Conservation (phyloP, 2,888 invertebrate species). For the Spodoptera exigua region DNA sequence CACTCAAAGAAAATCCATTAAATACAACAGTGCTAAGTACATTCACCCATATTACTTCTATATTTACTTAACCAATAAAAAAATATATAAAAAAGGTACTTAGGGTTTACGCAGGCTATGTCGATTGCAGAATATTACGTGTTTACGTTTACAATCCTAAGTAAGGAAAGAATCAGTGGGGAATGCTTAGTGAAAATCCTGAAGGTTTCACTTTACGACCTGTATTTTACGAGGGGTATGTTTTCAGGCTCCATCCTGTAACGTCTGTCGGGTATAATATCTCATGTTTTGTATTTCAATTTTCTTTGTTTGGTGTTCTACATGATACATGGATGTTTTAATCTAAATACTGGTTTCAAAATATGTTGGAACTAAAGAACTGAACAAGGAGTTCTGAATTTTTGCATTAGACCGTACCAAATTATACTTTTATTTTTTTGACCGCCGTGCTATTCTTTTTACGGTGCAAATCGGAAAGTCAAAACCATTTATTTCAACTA, state of each 20-base stretch:
- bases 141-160: constrained; percentile 68
- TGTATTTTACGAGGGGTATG: constrained; percentile 58
- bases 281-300: constrained; percentile 72
- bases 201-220: constrained; percentile 75
- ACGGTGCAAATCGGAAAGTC: too few relatives aligned
- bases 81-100: constrained; percentile 2
- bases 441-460: too few relatives aligned
- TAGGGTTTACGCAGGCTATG: not conserved
- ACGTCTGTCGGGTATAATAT: constrained; percentile 60
- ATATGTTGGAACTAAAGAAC: too few relatives aligned
- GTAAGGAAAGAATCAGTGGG: constrained; percentile 65
- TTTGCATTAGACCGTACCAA: too few relatives aligned
- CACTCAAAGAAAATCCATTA: too few relatives aligned
- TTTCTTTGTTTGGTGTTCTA: constrained; percentile 54
- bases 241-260: constrained; percentile 30
- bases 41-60: not conserved
- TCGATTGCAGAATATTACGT: constrained; percentile 50
- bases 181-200: constrained; percentile 70
- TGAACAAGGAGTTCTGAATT: too few relatives aligned
- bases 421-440: too few relatives aligned
- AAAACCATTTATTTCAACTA: too few relatives aligned
- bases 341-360: too few relatives aligned
- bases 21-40: too few relatives aligned
- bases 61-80: not conserved
- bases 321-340: not conserved